phyloP scores from a whole-genome alignment of 1,140 invertebrate species.

The Drosophila leontia region DNA sequence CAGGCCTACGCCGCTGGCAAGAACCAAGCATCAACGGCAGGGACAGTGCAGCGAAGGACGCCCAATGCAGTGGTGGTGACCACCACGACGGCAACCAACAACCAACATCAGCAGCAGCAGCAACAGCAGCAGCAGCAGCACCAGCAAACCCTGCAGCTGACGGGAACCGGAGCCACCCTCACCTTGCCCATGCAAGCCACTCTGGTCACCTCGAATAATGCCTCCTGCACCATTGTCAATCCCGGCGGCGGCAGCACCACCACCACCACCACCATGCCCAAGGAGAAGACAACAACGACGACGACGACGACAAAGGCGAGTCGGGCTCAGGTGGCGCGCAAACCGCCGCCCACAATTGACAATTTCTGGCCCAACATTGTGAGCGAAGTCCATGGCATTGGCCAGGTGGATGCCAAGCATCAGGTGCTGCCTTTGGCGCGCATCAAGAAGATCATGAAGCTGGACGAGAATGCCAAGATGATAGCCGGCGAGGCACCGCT shows the following conservation, averaged over 20 bases:
- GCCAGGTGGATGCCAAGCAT: conserved; percentile 92
- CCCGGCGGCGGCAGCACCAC: conserved; percentile 19
- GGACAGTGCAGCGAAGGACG: conserved; percentile 28
- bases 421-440: conserved; percentile 97
- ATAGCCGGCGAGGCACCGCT: conserved; percentile 99
- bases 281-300: conserved; percentile 39
- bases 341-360: conserved; percentile 86
- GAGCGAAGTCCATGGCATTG: conserved; percentile 90
- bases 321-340: conserved; percentile 84
- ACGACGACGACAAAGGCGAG: conserved; percentile 34
- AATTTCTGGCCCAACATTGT: conserved; percentile 91
- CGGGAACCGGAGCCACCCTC: conserved; percentile 23
- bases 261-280: conserved; percentile 22
- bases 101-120: conserved; percentile 36
- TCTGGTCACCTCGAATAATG: conserved; percentile 34
- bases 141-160: conserved; percentile 15
- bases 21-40: conserved; percentile 5
- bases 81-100: conserved; percentile 22
- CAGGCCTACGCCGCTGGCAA: conserved; percentile 31
- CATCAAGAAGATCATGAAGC: conserved; percentile 99
- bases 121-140: conserved; percentile 33
- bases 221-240: conserved; percentile 26
- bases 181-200: conserved; percentile 58
- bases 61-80: conserved; percentile 52
- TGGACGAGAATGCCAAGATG: conserved; percentile 99